Conservation (phyloP, 1,140 invertebrate species). For the Cecropterus lyciades region DNA sequence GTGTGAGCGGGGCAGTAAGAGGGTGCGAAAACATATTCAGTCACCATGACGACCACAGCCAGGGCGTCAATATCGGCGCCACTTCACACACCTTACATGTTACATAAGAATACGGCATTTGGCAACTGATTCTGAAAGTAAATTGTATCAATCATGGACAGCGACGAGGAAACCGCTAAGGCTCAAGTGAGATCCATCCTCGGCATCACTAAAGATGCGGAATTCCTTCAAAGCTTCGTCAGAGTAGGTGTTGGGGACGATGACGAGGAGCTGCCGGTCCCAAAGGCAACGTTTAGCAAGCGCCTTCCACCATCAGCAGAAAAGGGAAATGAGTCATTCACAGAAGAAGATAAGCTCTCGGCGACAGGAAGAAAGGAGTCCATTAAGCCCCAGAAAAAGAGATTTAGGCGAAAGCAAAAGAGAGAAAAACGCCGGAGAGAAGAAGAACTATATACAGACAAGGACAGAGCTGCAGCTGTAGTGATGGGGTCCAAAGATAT, state of each 20-base stretch:
- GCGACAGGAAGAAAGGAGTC: slow-evolving; percentile 61
- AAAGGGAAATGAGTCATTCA: slow-evolving; percentile 50
- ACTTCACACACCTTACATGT: slow-evolving; percentile 64
- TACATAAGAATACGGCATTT: slow-evolving; percentile 53
- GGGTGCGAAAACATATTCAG: slow-evolving; percentile 72
- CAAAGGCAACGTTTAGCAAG: slow-evolving; percentile 79
- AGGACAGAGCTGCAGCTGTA: slow-evolving; percentile 94
- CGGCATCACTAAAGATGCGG: slow-evolving; percentile 87
- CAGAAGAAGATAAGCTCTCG: slow-evolving; percentile 57
- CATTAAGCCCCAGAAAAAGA: slow-evolving; percentile 69
- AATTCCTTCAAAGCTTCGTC: slow-evolving; percentile 90
- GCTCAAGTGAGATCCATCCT: slow-evolving; percentile 83
- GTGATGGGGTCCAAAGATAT: slow-evolving; percentile 93
- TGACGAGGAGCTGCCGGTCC: slow-evolving; percentile 68
- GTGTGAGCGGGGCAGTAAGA: slow-evolving; percentile 48
- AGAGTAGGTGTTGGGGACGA: slow-evolving; percentile 85
- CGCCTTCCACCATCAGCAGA: slow-evolving; percentile 64
- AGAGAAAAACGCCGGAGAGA: slow-evolving; percentile 86
- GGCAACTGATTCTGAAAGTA: not conserved
- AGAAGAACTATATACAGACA: slow-evolving; percentile 94
- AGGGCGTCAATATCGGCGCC: slow-evolving; percentile 71
- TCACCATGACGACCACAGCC: slow-evolving; percentile 72
- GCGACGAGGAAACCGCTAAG: slow-evolving; percentile 60
- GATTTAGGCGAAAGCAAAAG: slow-evolving; percentile 73
- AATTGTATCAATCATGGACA: slow-evolving; percentile 47